phyloP scores from a whole-genome alignment of 2,888 invertebrate species.

The Ophion obscuratus region DNA sequence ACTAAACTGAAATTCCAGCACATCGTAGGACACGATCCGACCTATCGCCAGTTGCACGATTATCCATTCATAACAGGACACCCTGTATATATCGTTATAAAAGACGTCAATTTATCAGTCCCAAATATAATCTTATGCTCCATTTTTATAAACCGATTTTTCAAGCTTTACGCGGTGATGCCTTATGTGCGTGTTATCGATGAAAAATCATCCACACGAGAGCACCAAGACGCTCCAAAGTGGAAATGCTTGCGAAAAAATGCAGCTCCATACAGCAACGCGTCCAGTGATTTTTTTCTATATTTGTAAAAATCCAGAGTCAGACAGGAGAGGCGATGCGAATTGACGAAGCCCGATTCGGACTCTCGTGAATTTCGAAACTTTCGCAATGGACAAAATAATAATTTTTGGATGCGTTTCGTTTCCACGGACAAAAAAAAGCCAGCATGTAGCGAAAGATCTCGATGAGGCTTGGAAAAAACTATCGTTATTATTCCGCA shows the following conservation, averaged over 20 bases:
- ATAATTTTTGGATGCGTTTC: not conserved
- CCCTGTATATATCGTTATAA: not conserved
- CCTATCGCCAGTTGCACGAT: too few species aligned
- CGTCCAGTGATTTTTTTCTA: slow-evolving; percentile 42
- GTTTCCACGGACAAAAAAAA: not conserved
- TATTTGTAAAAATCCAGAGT: slow-evolving; percentile 24
- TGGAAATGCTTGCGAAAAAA: slow-evolving; percentile 24
- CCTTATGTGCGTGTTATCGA: slow-evolving; percentile 36
- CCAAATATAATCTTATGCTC: not conserved
- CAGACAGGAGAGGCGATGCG: not conserved
- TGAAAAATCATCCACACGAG: slow-evolving; percentile 16
- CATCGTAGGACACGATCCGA: too few species aligned
- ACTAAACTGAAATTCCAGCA: too few species aligned
- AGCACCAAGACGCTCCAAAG: slow-evolving; percentile 25
- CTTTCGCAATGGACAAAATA: not conserved
- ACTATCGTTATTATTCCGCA: slow-evolving; percentile 2
- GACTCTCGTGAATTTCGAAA: not conserved
- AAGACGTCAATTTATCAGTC: not conserved
- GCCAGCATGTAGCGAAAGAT: not conserved
- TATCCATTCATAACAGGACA: too few species aligned
- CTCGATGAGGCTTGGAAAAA: not conserved
- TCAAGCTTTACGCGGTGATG: slow-evolving; percentile 18
- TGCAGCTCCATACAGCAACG: slow-evolving; percentile 28
- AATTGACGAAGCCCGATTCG: slow-evolving; percentile 13
- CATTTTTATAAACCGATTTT: slow-evolving; percentile 24